Evolutionary conservation across 1,140 invertebrate species (phyloP), one percentile per base, ranked within the genome.

Genomic region (Elysia chlorotica): DNA sequence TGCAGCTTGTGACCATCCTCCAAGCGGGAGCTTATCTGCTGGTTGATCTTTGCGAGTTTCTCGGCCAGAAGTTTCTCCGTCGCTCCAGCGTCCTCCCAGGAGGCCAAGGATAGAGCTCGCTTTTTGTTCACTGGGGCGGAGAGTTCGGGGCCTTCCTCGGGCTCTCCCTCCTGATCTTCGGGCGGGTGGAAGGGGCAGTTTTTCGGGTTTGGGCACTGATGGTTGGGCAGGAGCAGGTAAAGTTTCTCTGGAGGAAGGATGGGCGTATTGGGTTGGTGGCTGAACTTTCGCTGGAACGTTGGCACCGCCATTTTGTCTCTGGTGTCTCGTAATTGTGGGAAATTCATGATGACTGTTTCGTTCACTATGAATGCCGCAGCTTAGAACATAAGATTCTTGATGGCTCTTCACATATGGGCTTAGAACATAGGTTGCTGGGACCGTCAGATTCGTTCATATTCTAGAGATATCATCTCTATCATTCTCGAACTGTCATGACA

Each of bases 121-220:
- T 37, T 33, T 23, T 71, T 71, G 67, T 5, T 59, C 36, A 48
- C 35, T 6, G 28, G 17, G 30, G 41, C 4, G 2, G 56, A 25
- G 10, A 62, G n/a, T 41, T 62, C 57, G n/a, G n/a, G n/a, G 19
- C 36, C 69, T 38, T 62, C 69, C 19, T 63, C 59, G 17, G 25
- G 25, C 17, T 76, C 71, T 14, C 70, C 66, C 61, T 73, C 70
- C 25, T 73, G 6, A 2, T 76, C 65, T 48, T 74, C 73, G 0
- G 76, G 73, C 4, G 76, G 69, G 62, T 77, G 76, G 73, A 77
- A 77, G 28, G 76, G 76, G 56, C 76, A 77, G 59, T 74, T 68
- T 31, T 73, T 74, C 33, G 48, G 61, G 59, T 62, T 41, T 0
- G 74, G 73, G 62, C 76, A 77, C 57, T 75, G 68, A 62, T 77